Percentiles rank a stretch among this genome's conserved stretches.
phyloP scores from a whole-genome alignment of 2,113 vertebrate species.

The Syrmaticus mikado region DNA sequence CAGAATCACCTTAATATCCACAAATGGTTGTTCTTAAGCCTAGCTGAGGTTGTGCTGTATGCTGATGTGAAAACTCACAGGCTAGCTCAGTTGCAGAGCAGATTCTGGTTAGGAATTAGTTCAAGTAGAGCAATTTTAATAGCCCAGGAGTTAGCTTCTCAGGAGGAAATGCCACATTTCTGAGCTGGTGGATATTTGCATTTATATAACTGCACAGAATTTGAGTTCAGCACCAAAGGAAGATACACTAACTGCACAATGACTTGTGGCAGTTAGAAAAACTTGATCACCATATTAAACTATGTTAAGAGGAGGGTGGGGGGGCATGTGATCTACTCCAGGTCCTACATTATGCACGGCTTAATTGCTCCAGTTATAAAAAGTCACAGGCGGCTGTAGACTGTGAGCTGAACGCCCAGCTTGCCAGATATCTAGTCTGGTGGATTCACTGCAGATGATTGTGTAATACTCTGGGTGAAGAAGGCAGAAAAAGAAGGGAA shows the following conservation, averaged over 20 bases:
- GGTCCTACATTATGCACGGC: neutral
- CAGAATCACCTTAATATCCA: neutral
- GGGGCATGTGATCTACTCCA: neutral
- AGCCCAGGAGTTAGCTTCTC: constrained; percentile 1
- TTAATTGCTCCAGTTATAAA: neutral
- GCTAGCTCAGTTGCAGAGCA: constrained; percentile 56
- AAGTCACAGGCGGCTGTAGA: neutral
- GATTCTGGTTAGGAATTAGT: constrained; percentile 36
- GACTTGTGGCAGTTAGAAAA: neutral
- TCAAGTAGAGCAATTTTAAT: constrained; percentile 45
- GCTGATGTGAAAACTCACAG: constrained; percentile 13
- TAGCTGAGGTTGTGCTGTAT: fast-evolving
- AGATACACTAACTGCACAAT: neutral
- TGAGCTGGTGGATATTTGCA: neutral
- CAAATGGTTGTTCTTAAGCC: neutral
- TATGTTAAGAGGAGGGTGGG: neutral
- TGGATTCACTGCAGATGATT: neutral
- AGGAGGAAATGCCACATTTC: constrained; percentile 53
- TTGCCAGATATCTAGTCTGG: neutral
- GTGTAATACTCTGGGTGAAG: neutral
- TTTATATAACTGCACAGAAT: neutral
- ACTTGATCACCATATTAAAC: neutral
- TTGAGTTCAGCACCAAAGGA: neutral
- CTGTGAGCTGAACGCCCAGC: neutral
- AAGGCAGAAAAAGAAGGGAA: neutral